These are phyloP conservation scores for Leptinotarsa tumamoca DNA, from an alignment of 2,888 invertebrate species.

Conservation along the genomic window DNA sequence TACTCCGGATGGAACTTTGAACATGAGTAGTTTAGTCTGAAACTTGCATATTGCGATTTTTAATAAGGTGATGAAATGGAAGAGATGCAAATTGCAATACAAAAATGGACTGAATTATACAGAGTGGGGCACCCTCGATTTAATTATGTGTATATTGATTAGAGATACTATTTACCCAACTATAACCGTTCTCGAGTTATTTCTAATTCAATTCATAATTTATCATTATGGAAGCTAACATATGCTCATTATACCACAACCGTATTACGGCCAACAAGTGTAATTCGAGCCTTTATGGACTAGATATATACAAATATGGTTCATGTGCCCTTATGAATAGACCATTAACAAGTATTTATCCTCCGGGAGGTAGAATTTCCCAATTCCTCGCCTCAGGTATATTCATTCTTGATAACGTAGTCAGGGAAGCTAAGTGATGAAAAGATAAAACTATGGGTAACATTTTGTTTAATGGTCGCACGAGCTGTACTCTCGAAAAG, in stretches of 20 bases:
- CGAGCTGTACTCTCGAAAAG: not conserved
- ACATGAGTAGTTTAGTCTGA: no score
- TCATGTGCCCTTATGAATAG: not conserved
- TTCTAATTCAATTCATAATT: no score
- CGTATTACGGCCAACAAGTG: not conserved
- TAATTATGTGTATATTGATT: no score
- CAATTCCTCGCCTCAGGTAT: conserved; percentile 1
- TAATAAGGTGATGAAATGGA: no score
- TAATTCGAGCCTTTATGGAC: not conserved
- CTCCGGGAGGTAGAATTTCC: not conserved
- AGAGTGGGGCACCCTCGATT: no score
- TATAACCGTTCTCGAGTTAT: no score
- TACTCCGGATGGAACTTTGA: no score
- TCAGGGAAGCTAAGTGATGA: not conserved
- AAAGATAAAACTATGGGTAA: not conserved
- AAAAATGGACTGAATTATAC: no score
- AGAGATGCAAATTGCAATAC: no score
- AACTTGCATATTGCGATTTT: no score
- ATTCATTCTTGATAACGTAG: not conserved
- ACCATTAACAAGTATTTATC: conserved; percentile 5
- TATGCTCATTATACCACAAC: not conserved
- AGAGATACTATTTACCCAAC: no score
- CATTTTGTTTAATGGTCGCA: not conserved
- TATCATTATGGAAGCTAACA: not conserved
- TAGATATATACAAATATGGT: not conserved